A percentile compares a stretch with the other conserved stretches of the same genome.
Evolutionary conservation across 2,797 vertebrate genomes (phyloP).

Genomic region (Cryptoprocta ferox): DNA sequence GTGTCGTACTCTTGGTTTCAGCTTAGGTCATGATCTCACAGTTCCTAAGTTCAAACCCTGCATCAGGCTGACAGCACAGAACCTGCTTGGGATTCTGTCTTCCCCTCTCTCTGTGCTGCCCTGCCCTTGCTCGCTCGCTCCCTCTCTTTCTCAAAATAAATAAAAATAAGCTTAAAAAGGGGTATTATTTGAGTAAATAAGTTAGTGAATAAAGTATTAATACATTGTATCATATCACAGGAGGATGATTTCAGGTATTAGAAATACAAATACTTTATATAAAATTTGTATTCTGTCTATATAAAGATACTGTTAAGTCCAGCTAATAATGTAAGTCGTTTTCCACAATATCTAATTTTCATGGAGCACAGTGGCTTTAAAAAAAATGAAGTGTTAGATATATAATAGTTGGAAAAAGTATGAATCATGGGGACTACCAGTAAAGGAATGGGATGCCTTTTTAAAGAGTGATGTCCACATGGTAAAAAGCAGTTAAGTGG

Average conservation of each 20-base stretch:
- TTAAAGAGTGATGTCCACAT: not conserved
- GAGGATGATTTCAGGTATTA: not conserved
- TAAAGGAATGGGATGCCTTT: not conserved
- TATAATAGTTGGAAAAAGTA: not conserved
- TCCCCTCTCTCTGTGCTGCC: no score
- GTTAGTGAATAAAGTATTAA: not conserved
- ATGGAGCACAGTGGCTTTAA: not conserved
- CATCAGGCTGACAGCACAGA: no score
- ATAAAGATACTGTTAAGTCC: not conserved
- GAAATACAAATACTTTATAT: not conserved
- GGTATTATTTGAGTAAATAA: not conserved
- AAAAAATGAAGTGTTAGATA: not conserved
- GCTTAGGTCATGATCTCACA: no score
- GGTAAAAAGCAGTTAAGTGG: not conserved
- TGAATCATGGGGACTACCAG: not conserved
- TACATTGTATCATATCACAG: not conserved
- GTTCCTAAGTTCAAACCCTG: no score
- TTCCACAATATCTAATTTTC: not conserved
- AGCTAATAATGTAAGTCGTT: not conserved
- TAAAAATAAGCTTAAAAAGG: no score
- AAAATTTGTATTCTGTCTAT: not conserved
- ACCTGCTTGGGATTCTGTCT: no score
- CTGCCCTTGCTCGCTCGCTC: no score
- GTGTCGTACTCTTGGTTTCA: no score
- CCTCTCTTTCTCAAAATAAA: no score